Base-by-base conservation (phyloP, 1,140 invertebrate genomes). In the Ditylenchus dipsaci region DNA sequence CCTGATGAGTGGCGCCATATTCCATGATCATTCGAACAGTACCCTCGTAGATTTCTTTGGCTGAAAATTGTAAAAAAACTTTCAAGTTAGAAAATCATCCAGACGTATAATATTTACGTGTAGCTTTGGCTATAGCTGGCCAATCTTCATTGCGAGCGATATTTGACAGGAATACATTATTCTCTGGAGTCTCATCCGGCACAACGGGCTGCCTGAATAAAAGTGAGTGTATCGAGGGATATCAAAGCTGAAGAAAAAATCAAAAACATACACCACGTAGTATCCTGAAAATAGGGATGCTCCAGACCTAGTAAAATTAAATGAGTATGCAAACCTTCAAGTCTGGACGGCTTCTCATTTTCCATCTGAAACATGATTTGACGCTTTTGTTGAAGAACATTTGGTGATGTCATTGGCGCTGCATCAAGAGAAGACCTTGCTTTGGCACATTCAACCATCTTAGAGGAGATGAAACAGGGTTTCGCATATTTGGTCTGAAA, bases 21-120 rank as follows among this genome's bases (percentile, higher is more conserved):
- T 81, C 79, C 71, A 81, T 79, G 0, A 83, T 38, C 57, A 74
- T 56, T 60, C 76, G 60, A 33, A 83, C 72, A 8, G 79, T 82
- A 17, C 79, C 79, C 63, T 81, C 82, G 62, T 83, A 81, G 65
- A 83, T 71, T 67, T 81, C 81, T 33, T 78, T 68, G 1, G 78
- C 76, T 78, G 59, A 62, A 78, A 71, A 64, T 65, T 11, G 23
- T 53, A 27, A 60, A 45, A 13, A 43, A 61, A 71, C 17, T 62
- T 60, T 59, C 19, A 11, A 38, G 9, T 19, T 1, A 29, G 38
- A 21, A 61, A 3, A n/a, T 17, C 59, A 29, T 5, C n/a, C 29
- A 21, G 3, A 21, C 27, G 19, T 19, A 19, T 45, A 45, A 61
- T 30, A 5, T 30, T 61, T 53, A 76, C 79, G 74, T 42, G 79